Evolutionary conservation across 2,113 vertebrate genomes (phyloP).

Genomic region (Sinocyclocheilus rhinocerous): DNA sequence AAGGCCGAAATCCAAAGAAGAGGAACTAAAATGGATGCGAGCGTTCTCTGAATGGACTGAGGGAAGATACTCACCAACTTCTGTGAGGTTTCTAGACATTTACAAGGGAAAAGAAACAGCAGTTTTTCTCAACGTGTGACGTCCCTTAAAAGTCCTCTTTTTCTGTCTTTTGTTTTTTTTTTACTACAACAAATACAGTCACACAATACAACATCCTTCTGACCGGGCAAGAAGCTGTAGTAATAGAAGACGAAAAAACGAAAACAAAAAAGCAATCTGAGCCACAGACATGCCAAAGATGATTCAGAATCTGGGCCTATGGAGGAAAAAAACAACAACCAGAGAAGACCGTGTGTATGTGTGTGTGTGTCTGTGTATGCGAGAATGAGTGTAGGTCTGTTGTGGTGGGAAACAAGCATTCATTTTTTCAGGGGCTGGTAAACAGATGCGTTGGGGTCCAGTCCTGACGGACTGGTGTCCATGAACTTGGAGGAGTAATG

Average conservation of each 20-base stretch:
- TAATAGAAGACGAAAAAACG: slow-evolving; percentile 52
- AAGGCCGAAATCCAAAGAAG: slow-evolving; percentile 34
- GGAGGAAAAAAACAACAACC: slow-evolving; percentile 54
- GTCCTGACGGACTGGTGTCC: slow-evolving; percentile 96
- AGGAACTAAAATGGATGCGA: not conserved
- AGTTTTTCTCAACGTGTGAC: slow-evolving; percentile 80
- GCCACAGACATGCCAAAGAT: slow-evolving; percentile 76
- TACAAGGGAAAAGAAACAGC: slow-evolving; percentile 80
- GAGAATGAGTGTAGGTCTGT: slow-evolving; percentile 36
- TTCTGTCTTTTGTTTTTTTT: slow-evolving; percentile 71
- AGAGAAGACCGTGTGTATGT: slow-evolving; percentile 45
- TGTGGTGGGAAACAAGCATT: slow-evolving; percentile 63
- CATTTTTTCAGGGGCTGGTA: slow-evolving; percentile 98
- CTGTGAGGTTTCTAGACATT: slow-evolving; percentile 92
- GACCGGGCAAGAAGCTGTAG: slow-evolving; percentile 75
- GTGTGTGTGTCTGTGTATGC: slow-evolving; percentile 49
- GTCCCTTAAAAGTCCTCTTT: slow-evolving; percentile 68
- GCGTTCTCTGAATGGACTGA: slow-evolving; percentile 30
- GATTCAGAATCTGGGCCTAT: slow-evolving; percentile 66
- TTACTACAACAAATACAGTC: slow-evolving; percentile 95
- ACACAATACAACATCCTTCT: slow-evolving; percentile 93
- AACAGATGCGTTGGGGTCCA: slow-evolving; percentile 97
- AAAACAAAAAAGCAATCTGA: slow-evolving; percentile 67
- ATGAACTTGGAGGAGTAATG: slow-evolving; percentile 99
- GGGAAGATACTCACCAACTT: slow-evolving; percentile 80